Base-by-base conservation (phyloP, 2,797 vertebrate genomes). In the Serranus cabrilla region DNA sequence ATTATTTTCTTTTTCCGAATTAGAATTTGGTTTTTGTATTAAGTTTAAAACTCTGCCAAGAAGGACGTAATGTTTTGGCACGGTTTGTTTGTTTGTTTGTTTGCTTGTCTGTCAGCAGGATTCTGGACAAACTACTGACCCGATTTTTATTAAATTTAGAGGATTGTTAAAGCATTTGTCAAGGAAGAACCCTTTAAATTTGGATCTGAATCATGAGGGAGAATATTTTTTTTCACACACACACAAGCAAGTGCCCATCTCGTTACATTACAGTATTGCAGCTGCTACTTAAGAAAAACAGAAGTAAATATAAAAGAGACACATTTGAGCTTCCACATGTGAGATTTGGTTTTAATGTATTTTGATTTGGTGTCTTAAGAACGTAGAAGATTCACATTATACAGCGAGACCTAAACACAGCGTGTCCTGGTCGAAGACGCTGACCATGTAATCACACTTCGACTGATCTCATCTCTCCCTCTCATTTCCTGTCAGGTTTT, bases 401-500 rank as follows among this genome's bases (percentile, higher is more conserved):
- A 14, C 13, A 43, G 13, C 5, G 23, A 43, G 43, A 57, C 4
- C 5, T 17, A 34, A 50, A 31, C 10, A 45, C 11, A 40, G 21
- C 23, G 34, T 9, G 12, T 66, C 46, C 17, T 21, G 16, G 43
- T 40, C 31, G 31, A 57, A 17, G 14, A 21, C 17, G 37, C 9
- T 25, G 46, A 27, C 8, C 55, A 25, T 60, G 4, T 14, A 51
- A 57, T 42, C 3, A 0, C 21, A 37, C 6, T 42, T 59, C 23
- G 43, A 34, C 16, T 0, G 39, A 23, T 23, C 51, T 3, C 20
- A 14, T 66, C 55, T 47, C 47, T 1, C 58, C 40, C 20, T 9
- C 5, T 23, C 25, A 51, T 51, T 64, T 49, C 27, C 7, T 12
- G 14, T 55, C 61, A 71, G 47, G 23, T 68, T 16, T 71, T 49